Base-by-base conservation (phyloP, 2,888 invertebrate species). In the Axea sp. region DNA sequence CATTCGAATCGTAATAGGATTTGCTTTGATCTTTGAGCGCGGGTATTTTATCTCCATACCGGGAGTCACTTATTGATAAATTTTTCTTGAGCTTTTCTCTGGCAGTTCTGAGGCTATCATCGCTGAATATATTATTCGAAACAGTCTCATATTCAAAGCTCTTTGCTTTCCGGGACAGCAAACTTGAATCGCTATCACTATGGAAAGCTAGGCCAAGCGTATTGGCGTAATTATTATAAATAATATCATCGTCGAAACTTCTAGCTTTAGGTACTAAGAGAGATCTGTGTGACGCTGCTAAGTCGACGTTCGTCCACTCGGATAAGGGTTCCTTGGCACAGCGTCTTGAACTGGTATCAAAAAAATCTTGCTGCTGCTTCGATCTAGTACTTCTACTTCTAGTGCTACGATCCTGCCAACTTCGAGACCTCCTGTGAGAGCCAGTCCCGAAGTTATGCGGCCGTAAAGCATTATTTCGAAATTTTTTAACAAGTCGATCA, bases 81-180 rank as follows among this genome's bases (percentile, higher is more conserved):
- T 85, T 87, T 45, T 82, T 81, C 76, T 87, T 87, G 49, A 87
- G 80, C 75, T 87, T 87, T 49, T 84, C 77, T 39, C 87, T 74
- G 26, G 87, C 87, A 9, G 87, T 87, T 53, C 85, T 76, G 1
- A 87, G 78, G 73, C 87, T 87, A 74, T 87, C 87, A 79, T 87
- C 87, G 80, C 87, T 87, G 78, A 87, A 87, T 79, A 87, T 87
- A 69, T 87, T 87, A 53, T 79, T 82, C 6, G 86, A 83, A 2
- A 86, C 78, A 39, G 80, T 84, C 69, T 86, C 84, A 79, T 84
- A 85, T 77, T 87, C 87, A 75, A 87, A 87, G 76, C 86, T 87
- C 76, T 83, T 83, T 12, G 84, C 85, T 11, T 82, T 77, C 11
- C 80, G 75, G 2, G 81, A 78, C 11, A 79, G 55, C 7, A 77